Base-by-base conservation (phyloP, 37 sponge, comb jelly and placozoan species). In the Spongia lamella region DNA sequence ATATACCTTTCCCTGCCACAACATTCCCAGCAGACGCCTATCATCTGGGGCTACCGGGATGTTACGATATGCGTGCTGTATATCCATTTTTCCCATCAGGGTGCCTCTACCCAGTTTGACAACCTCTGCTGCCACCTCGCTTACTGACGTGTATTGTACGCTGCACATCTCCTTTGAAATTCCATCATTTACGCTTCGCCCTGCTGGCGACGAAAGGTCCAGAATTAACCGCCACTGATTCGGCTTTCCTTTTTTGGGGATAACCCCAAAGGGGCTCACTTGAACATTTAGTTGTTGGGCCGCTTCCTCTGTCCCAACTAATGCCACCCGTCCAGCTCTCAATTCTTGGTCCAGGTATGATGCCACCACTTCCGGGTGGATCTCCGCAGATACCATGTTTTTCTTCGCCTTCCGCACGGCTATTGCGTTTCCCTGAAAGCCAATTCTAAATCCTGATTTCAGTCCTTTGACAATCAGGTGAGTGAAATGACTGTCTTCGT, bases 171-270 rank as follows among this genome's bases (percentile, higher is more conserved):
- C 65, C n/a, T n/a, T 6, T 20, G 24, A 51, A 9, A 63, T 24
- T 7, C 77, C 64, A 50, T 76, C 77, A 29, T 76, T 76, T 36
- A 63, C 77, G 49, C 77, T 76, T 21, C 17, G 9, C 21, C 20
- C n/a, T 3, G 25, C 49, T 25, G 77, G 77, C n/a, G 16, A 54
- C 1, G 77, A 76, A 1, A 76, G 65, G 35, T 76, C 77, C 38
- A 76, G 51, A 53, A 76, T 76, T 7, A 76, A 37, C 1, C 66
- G 64, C 77, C 77, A 63, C n/a, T 64, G 1, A 51, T 66, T 66
- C 16, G 65, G 65, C 39, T 76, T 34, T 16, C 33, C 27, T 21
- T n/a, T 2, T 40, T 56, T 73, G 2, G 60, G 74, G 1, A 73
- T 73, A n/a, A 73, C 74, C 21, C 74, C 74, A 31, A 73, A 56